Evolutionary conservation across 2,888 invertebrate genomes (phyloP).

Genomic region (Noctua comes): DNA sequence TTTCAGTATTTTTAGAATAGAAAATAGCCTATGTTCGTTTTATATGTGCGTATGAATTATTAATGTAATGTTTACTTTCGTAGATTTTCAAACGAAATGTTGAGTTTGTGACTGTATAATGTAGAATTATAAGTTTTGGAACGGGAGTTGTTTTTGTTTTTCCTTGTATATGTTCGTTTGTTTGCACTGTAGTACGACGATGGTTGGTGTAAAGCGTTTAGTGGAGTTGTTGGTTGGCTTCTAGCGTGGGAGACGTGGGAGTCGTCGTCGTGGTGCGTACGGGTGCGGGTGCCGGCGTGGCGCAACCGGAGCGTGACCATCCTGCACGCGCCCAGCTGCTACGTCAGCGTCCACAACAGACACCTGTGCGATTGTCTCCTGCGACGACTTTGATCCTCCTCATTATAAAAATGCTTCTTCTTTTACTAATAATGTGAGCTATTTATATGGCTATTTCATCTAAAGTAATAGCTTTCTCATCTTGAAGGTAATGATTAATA

Average conservation of each 20-base stretch:
- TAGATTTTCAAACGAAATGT: slow-evolving; percentile 55
- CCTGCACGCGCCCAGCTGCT: slow-evolving; percentile 83
- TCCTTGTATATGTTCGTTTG: slow-evolving; percentile 20
- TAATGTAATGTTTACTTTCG: slow-evolving; percentile 62
- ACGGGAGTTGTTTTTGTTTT: slow-evolving; percentile 59
- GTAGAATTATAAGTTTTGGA: slow-evolving; percentile 58
- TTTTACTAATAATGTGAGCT: neutral
- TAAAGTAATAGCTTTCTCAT: neutral
- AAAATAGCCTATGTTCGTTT: slow-evolving; percentile 62
- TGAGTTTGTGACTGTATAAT: slow-evolving; percentile 55
- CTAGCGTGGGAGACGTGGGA: slow-evolving; percentile 75
- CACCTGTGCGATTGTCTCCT: slow-evolving; percentile 83
- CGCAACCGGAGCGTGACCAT: slow-evolving; percentile 74
- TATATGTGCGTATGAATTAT: slow-evolving; percentile 62
- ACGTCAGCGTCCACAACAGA: slow-evolving; percentile 75
- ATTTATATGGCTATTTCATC: neutral
- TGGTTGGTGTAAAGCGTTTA: slow-evolving; percentile 44
- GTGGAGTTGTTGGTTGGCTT: slow-evolving; percentile 73
- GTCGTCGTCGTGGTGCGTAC: slow-evolving; percentile 71
- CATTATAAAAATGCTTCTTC: slow-evolving; percentile 20
- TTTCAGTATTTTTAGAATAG: slow-evolving; percentile 72
- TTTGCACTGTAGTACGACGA: slow-evolving; percentile 29
- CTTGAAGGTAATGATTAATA: neutral
- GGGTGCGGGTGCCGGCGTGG: slow-evolving; percentile 77
- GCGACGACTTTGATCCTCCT: slow-evolving; percentile 48